phyloP scores from a whole-genome alignment of 2,888 invertebrate genomes.

The Pristionchus japonicus region DNA sequence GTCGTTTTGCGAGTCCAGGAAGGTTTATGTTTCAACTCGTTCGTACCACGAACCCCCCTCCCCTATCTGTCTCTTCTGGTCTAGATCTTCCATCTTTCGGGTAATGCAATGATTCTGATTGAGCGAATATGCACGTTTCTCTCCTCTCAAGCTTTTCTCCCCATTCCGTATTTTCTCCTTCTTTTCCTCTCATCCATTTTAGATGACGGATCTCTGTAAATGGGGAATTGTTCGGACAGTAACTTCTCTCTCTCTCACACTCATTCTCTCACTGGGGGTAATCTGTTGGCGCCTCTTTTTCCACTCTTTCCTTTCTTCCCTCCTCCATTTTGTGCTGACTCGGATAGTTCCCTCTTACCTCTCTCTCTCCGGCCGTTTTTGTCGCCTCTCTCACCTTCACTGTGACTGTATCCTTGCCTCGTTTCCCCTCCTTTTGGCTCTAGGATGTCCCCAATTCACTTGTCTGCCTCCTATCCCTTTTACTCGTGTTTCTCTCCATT shows the following conservation, averaged over 20 bases:
- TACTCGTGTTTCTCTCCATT: background rate
- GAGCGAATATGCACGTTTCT: background rate
- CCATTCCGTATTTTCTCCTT: background rate
- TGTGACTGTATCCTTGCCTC: slow-evolving; percentile 7
- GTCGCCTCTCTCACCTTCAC: background rate
- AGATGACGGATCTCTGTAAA: background rate
- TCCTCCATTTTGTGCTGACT: slow-evolving; percentile 43
- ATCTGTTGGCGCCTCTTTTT: background rate
- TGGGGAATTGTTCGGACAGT: background rate
- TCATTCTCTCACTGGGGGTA: background rate
- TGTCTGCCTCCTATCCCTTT: background rate
- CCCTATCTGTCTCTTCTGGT: background rate
- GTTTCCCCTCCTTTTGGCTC: too few relatives aligned
- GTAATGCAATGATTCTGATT: slow-evolving; percentile 8
- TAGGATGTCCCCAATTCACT: background rate
- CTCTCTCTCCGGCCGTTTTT: slow-evolving; percentile 32
- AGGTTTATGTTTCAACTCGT: background rate
- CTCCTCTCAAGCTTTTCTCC: background rate
- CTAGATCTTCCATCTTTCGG: background rate
- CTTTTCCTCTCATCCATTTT: background rate
- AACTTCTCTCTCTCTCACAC: background rate
- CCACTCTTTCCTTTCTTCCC: slow-evolving; percentile 44
- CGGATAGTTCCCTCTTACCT: slow-evolving; percentile 47
- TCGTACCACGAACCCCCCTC: background rate
- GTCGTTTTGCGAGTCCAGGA: background rate